Percentiles rank a stretch among this genome's conserved stretches.
Conservation (phyloP, 2,888 invertebrate species). For the Embidobia sp. region DNA sequence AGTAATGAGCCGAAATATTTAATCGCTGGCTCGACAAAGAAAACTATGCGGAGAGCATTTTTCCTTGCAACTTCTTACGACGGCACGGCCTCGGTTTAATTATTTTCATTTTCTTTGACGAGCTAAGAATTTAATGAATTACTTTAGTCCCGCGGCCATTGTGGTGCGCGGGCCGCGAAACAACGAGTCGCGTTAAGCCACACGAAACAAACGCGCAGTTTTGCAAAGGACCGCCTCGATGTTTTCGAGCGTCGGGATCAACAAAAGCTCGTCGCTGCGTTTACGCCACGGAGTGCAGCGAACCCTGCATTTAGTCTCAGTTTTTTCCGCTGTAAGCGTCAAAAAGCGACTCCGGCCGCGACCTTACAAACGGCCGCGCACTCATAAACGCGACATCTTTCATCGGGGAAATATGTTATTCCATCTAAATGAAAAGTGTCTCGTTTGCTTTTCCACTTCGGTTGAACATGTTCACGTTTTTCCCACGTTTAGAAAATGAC, state of each 20-base stretch:
- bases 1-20: slow-evolving; percentile 43
- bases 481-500: too few relatives aligned
- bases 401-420: slow-evolving; percentile 41
- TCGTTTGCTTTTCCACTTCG: too few relatives aligned
- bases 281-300: slow-evolving; percentile 49
- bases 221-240: slow-evolving; percentile 44
- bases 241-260: slow-evolving; percentile 44
- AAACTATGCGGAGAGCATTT: slow-evolving; percentile 40
- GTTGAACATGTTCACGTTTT: too few relatives aligned
- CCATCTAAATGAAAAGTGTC: slow-evolving; percentile 33
- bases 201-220: slow-evolving; percentile 53
- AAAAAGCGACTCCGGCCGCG: slow-evolving; percentile 35
- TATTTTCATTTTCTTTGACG: slow-evolving; percentile 58
- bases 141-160: slow-evolving; percentile 41
- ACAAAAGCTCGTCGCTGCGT: slow-evolving; percentile 57
- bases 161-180: slow-evolving; percentile 36
- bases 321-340: slow-evolving; percentile 55
- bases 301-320: slow-evolving; percentile 37
- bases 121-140: slow-evolving; percentile 61
- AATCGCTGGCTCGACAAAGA: slow-evolving; percentile 11
- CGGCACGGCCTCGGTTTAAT: slow-evolving; percentile 43
- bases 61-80: slow-evolving; percentile 31
- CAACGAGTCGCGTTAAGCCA: slow-evolving; percentile 41
- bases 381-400: slow-evolving; percentile 51
- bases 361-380: too few relatives aligned